Conservation (phyloP, 1,140 invertebrate genomes). For the Zelostemma sp. region DNA sequence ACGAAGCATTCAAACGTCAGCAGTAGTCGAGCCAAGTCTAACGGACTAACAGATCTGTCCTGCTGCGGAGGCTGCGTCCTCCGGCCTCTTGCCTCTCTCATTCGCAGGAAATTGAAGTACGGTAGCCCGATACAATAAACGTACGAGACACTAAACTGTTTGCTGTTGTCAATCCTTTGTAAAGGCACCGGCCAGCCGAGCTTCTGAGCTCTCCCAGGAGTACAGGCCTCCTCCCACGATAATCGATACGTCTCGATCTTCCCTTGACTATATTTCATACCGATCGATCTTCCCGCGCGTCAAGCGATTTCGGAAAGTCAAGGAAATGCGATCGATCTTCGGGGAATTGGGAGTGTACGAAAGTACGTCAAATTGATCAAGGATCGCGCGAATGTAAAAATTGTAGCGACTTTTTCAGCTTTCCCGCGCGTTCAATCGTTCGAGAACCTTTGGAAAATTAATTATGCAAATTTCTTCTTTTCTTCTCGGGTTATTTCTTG, state of each 20-base stretch:
- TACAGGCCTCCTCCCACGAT: constrained; percentile 12
- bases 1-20: constrained; percentile 67
- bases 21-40: constrained; percentile 53
- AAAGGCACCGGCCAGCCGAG: constrained; percentile 21
- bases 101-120: constrained; percentile 52
- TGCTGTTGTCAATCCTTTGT: constrained; percentile 65
- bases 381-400: too few species aligned
- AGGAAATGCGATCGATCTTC: too few species aligned
- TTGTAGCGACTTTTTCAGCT: too few species aligned
- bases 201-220: constrained; percentile 5
- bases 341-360: too few species aligned
- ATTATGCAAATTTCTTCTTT: too few species aligned
- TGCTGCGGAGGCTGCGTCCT: constrained; percentile 21
- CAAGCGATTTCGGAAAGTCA: not conserved
- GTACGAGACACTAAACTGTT: constrained; percentile 68
- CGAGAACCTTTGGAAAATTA: too few species aligned
- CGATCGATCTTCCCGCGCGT: constrained; percentile 21
- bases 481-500: too few species aligned
- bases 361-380: too few species aligned
- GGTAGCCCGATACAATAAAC: constrained; percentile 64
- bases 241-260: constrained; percentile 33
- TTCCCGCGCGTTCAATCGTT: too few species aligned
- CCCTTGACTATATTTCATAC: constrained; percentile 26
- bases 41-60: constrained; percentile 65
- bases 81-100: constrained; percentile 20